Percentiles rank a stretch among this genome's conserved stretches.
Evolutionary conservation across 2,797 vertebrate species (phyloP).

Genomic region (Crenichthys baileyi): DNA sequence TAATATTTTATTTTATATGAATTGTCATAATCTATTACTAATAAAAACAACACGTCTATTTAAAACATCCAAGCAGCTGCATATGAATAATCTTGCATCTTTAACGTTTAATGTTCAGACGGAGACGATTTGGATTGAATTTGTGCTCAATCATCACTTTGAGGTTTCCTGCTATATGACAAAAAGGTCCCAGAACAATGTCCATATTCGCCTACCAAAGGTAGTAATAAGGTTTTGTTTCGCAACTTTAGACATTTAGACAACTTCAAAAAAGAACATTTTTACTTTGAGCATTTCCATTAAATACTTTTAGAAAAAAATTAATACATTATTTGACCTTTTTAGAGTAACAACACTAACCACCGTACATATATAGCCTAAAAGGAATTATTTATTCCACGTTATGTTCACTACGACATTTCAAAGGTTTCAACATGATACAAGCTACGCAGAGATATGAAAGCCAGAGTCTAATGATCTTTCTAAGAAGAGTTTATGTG

Average conservation of each 20-base stretch:
- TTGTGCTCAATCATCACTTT: too few species aligned
- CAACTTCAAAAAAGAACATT: not conserved
- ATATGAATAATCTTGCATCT: too few species aligned
- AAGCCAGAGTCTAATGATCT: constrained; percentile 18
- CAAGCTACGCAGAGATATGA: not conserved
- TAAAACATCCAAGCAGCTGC: too few species aligned
- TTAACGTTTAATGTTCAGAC: too few species aligned
- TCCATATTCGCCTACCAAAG: too few species aligned
- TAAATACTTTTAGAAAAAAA: not conserved
- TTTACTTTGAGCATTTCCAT: not conserved
- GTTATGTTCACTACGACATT: not conserved
- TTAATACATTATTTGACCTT: not conserved
- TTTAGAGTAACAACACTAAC: not conserved
- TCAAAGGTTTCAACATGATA: not conserved
- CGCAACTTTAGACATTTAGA: not conserved
- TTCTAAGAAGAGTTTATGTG: not conserved
- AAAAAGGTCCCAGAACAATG: too few species aligned
- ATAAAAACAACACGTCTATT: too few species aligned
- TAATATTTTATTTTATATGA: too few species aligned
- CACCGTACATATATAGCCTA: not conserved
- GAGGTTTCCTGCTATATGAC: too few species aligned
- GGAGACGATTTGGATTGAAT: too few species aligned
- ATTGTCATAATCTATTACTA: too few species aligned
- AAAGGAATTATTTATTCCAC: not conserved
- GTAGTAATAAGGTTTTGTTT: too few species aligned